These are phyloP conservation scores for Astreopora myriophthalma DNA, from an alignment of 64 coral and sea anemone genomes.

Conservation along the genomic window DNA sequence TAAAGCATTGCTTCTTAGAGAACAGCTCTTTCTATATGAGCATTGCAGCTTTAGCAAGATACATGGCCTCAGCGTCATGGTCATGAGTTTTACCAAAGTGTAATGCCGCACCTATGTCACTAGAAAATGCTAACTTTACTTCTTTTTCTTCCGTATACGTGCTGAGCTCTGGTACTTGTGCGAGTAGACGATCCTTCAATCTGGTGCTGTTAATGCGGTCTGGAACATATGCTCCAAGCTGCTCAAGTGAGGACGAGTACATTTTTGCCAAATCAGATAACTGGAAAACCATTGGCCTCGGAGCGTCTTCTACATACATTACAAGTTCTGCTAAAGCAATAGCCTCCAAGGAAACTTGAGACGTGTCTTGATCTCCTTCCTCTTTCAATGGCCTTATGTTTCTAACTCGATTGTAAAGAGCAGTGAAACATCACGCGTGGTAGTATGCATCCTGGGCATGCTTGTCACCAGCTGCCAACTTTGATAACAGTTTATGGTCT, in stretches of 20 bases:
- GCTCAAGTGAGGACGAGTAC: too few species aligned
- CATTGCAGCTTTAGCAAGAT: slow-evolving; percentile 33
- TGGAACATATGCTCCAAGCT: too few species aligned
- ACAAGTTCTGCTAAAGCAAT: slow-evolving; percentile 59
- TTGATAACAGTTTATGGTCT: slow-evolving; percentile 13
- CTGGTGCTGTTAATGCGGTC: too few species aligned
- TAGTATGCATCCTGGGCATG: slow-evolving; percentile 41
- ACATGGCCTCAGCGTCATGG: background rate
- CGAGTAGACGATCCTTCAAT: slow-evolving; percentile 1
- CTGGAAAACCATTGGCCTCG: slow-evolving; percentile 22
- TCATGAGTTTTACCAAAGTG: background rate
- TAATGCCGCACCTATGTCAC: background rate
- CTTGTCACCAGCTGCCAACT: slow-evolving; percentile 48
- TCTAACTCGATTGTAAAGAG: slow-evolving; percentile 20
- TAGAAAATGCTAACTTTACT: background rate
- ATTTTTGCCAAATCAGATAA: too few species aligned
- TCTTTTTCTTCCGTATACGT: background rate
- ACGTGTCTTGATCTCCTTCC: background rate
- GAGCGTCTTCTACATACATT: slow-evolving; percentile 9
- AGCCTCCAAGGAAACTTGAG: slow-evolving; percentile 37
- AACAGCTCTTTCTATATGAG: background rate
- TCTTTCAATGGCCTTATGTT: background rate
- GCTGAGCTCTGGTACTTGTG: background rate
- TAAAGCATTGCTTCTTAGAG: background rate
- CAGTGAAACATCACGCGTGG: slow-evolving; percentile 29